phyloP scores from a whole-genome alignment of 2,888 invertebrate species.

The Gymnoscelis rufifasciata region DNA sequence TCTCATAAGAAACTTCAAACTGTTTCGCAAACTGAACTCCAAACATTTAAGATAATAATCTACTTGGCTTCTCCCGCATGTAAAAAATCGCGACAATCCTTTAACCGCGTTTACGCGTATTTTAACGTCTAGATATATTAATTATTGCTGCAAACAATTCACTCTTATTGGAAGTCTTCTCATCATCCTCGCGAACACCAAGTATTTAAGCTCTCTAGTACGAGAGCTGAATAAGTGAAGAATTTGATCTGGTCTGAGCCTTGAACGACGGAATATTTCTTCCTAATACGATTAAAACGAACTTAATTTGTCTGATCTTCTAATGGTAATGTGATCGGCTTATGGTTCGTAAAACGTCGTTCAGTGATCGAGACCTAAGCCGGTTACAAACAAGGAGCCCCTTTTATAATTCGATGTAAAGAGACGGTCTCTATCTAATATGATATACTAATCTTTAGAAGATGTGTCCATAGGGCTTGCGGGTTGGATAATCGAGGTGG shows the following conservation, averaged over 20 bases:
- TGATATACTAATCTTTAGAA: constrained; percentile 72
- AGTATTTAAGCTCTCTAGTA: constrained; percentile 6
- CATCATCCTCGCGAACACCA: background rate
- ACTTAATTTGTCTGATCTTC: too few relatives aligned
- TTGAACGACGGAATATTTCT: constrained; percentile 2
- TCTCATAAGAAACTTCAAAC: background rate
- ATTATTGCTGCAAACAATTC: constrained; percentile 9
- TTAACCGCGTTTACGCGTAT: constrained; percentile 6
- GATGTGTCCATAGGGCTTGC: constrained; percentile 88
- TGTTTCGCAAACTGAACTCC: constrained; percentile 10
- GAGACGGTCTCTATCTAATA: constrained; percentile 11
- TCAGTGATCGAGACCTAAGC: constrained; percentile 1
- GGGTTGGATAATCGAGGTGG: constrained; percentile 45
- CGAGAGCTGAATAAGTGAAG: constrained; percentile 16
- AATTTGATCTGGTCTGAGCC: constrained; percentile 11
- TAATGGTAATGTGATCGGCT: too few relatives aligned
- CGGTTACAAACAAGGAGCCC: background rate
- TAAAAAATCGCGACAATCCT: background rate
- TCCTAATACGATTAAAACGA: background rate
- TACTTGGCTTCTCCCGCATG: background rate
- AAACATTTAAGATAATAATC: background rate
- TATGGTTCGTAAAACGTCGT: background rate
- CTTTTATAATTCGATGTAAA: constrained; percentile 14
- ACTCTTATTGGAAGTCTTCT: background rate
- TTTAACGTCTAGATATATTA: constrained; percentile 1